Evolutionary conservation across 1,140 invertebrate genomes (phyloP).

Genomic region (Drosophila tristis): DNA sequence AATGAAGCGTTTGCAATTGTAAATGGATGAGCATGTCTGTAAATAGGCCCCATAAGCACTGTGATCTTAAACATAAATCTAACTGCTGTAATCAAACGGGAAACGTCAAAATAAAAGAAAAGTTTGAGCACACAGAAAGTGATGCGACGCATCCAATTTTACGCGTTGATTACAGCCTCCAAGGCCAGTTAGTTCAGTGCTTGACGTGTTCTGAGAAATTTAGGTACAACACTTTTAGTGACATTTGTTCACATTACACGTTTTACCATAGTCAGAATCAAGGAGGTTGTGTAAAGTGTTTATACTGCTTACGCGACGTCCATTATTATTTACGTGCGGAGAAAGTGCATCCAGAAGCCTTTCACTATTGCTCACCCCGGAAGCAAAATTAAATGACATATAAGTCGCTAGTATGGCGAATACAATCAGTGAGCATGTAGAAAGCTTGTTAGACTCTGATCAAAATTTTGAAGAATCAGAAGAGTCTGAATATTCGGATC

Average conservation of each 20-base stretch:
- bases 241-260: conserved; percentile 68
- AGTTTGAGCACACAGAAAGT: conserved; percentile 51
- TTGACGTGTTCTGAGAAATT: conserved; percentile 57
- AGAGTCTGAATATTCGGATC: conserved; percentile 68
- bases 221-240: conserved; percentile 41
- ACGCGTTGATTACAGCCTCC: conserved; percentile 53
- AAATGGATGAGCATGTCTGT: no score
- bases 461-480: conserved; percentile 50
- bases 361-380: conserved; percentile 58
- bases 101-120: conserved; percentile 3
- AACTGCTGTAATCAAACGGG: neutral
- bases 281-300: conserved; percentile 37
- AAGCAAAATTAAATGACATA: conserved; percentile 18
- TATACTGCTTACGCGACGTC: conserved; percentile 61
- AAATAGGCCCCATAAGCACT: no score
- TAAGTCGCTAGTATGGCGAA: conserved; percentile 15
- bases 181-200: conserved; percentile 51
- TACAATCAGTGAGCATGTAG: conserved; percentile 8
- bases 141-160: conserved; percentile 74
- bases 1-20: no score
- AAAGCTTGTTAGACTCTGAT: conserved; percentile 24
- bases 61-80: no score
- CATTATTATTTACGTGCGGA: conserved; percentile 37
- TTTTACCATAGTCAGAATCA: conserved; percentile 26
- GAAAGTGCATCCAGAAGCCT: conserved; percentile 28